phyloP scores from a whole-genome alignment of 37 sponge, comb jelly and placozoan species.

The Aplysina aerophoba region DNA sequence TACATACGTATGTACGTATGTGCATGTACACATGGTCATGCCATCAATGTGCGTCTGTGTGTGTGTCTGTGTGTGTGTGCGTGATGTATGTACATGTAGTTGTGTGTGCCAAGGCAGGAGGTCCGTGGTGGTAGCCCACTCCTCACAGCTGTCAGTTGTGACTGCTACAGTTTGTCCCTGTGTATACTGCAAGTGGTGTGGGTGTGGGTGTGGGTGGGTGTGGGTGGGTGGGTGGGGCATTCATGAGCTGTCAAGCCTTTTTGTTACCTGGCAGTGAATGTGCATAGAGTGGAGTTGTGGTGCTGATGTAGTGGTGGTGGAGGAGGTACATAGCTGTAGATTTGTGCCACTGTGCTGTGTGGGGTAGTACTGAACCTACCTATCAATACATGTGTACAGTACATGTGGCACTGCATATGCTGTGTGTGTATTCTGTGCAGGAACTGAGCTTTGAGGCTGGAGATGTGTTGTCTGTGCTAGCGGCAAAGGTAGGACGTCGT shows the following conservation, averaged over 20 bases:
- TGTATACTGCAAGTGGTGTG: not conserved
- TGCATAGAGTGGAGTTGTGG: too few relatives aligned
- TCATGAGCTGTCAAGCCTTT: too few relatives aligned
- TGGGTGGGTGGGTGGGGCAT: too few relatives aligned
- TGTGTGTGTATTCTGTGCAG: conserved; percentile 23
- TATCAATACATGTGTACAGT: not conserved
- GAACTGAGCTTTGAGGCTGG: conserved; percentile 69
- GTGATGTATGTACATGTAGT: conserved; percentile 13
- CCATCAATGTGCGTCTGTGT: not conserved
- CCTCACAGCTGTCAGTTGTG: too few relatives aligned
- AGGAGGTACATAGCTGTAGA: not conserved
- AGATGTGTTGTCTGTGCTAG: conserved; percentile 57
- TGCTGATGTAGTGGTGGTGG: too few relatives aligned
- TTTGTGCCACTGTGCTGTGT: not conserved
- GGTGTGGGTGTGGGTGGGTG: too few relatives aligned
- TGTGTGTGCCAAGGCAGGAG: not conserved
- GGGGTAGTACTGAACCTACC: too few relatives aligned
- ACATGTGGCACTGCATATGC: not conserved
- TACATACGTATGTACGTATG: not conserved
- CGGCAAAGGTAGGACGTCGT: conserved; percentile 14
- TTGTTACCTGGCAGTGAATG: too few relatives aligned
- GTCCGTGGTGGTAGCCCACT: too few relatives aligned
- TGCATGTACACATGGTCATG: conserved; percentile 3
- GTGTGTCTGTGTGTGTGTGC: conserved; percentile 34
- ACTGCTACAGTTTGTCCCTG: not conserved